These are phyloP conservation scores for Colaptes auratus DNA, from an alignment of 2,113 vertebrate species.

Conservation along the genomic window DNA sequence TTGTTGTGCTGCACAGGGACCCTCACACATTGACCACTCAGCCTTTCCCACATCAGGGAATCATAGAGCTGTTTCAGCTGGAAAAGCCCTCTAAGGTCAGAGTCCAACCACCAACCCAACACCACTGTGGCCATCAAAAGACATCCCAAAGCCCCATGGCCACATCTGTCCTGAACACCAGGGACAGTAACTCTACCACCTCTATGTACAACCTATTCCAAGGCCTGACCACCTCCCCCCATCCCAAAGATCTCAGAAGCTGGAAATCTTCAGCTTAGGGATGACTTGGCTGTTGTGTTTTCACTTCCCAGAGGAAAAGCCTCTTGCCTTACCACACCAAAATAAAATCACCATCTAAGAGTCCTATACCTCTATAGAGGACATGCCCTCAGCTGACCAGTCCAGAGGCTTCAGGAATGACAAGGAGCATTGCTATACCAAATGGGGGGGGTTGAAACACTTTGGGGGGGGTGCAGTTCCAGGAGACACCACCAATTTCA, in stretches of 20 bases:
- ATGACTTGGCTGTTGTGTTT: neutral
- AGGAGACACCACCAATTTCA: neutral
- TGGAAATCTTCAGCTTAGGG: neutral
- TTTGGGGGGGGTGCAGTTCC: fast-evolving
- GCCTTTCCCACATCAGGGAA: neutral
- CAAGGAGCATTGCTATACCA: neutral
- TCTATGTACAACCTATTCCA: too few species aligned
- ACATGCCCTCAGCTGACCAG: neutral
- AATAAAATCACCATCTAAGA: neutral
- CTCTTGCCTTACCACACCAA: neutral
- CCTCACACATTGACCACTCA: fast-evolving
- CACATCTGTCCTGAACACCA: too few species aligned
- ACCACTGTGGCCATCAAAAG: too few species aligned
- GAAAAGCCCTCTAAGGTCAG: too few species aligned
- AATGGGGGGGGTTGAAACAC: neutral
- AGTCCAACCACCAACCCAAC: too few species aligned
- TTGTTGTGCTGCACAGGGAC: neutral
- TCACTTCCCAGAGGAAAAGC: neutral
- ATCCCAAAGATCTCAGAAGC: neutral
- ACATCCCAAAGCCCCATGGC: too few species aligned
- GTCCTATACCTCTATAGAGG: fast-evolving
- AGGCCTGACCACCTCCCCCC: too few species aligned
- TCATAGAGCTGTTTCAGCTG: too few species aligned
- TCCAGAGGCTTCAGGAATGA: neutral
- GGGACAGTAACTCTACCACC: too few species aligned